These are phyloP conservation scores for Aphis craccivora DNA, from an alignment of 1,140 invertebrate species.

Conservation along the genomic window DNA sequence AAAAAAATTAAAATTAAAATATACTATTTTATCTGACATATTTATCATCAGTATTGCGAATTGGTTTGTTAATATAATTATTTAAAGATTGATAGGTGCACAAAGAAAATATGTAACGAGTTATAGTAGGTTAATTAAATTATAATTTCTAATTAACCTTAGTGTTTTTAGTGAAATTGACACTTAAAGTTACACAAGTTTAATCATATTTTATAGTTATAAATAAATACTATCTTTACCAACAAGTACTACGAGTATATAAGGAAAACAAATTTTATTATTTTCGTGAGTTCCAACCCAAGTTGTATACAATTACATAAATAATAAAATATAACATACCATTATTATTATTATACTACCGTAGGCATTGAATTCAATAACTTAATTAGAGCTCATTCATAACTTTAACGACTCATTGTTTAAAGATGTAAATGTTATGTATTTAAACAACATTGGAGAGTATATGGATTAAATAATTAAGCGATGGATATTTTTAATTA, in stretches of 20 bases:
- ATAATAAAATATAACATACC: conserved; percentile 5
- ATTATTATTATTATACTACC: background rate
- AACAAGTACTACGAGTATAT: background rate
- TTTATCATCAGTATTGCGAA: background rate
- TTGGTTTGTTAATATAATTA: background rate
- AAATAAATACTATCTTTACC: conserved; percentile 3
- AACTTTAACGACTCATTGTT: conserved; percentile 2
- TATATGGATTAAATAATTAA: conserved; percentile 6
- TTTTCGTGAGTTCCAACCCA: background rate
- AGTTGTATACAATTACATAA: background rate
- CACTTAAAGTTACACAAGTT: background rate
- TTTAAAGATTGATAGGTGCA: background rate
- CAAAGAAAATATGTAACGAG: background rate
- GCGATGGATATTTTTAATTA: conserved; percentile 8
- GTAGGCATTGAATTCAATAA: background rate
- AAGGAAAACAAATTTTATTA: background rate
- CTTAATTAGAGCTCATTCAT: conserved; percentile 8
- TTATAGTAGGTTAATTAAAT: background rate
- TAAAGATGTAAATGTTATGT: conserved; percentile 18
- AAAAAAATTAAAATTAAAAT: background rate
- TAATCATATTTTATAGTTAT: background rate
- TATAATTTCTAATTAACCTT: background rate
- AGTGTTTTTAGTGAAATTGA: background rate
- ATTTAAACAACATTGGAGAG: background rate
- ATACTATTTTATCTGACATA: background rate